Evolutionary conservation across 1,140 invertebrate species (phyloP).

Genomic region (Pantala flavescens): DNA sequence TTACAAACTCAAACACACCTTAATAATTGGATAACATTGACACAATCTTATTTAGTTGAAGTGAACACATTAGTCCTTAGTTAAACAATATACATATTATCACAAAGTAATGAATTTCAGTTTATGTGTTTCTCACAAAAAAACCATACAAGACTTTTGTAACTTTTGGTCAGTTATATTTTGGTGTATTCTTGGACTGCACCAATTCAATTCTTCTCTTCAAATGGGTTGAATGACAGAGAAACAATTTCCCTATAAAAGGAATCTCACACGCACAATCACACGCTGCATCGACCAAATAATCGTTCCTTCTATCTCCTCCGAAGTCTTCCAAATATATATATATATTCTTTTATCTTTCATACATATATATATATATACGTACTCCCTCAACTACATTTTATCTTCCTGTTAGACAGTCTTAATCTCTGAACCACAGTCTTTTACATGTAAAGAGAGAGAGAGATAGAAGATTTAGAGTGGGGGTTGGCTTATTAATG

Average conservation of each 20-base stretch:
- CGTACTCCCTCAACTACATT: not conserved
- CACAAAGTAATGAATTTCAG: slow-evolving; percentile 7
- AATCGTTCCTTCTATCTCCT: not conserved
- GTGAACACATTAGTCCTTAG: slow-evolving; percentile 9
- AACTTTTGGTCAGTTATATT: not conserved
- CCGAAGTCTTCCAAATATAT: not conserved
- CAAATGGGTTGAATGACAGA: not conserved
- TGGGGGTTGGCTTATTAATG: not conserved
- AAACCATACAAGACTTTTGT: slow-evolving; percentile 7
- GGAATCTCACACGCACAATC: not conserved
- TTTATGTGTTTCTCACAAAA: not conserved
- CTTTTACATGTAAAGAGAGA: slow-evolving; percentile 1
- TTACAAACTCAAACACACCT: not conserved
- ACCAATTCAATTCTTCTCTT: not conserved
- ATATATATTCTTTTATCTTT: too few species aligned
- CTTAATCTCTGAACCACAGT: slow-evolving; percentile 5
- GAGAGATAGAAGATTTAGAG: not conserved
- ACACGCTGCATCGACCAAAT: not conserved
- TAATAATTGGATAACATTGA: slow-evolving; percentile 10
- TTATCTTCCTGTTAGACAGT: not conserved
- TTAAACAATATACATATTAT: slow-evolving; percentile 11
- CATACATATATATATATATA: too few species aligned
- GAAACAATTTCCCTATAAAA: not conserved
- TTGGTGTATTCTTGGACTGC: not conserved
- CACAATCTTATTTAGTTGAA: slow-evolving; percentile 10